Conservation (phyloP, 1,140 invertebrate genomes). For the Cydia strobilella region DNA sequence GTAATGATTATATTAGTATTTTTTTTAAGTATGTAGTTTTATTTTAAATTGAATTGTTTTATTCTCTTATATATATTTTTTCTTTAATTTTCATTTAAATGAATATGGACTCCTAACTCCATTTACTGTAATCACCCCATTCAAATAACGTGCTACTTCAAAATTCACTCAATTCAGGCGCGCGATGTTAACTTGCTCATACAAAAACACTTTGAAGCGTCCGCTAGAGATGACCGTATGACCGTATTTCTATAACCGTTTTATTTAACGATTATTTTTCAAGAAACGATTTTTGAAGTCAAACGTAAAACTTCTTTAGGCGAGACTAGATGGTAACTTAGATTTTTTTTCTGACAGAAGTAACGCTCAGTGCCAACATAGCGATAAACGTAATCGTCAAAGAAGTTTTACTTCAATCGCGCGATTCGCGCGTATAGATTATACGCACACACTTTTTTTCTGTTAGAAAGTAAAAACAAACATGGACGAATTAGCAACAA, state of each 20-base stretch:
- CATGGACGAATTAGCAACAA: no score
- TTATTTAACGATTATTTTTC: background rate
- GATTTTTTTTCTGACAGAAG: no score
- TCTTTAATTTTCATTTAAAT: background rate
- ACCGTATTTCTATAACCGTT: background rate
- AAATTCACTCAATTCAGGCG: background rate
- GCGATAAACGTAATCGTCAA: no score
- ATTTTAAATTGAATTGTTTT: no score
- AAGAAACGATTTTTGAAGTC: background rate
- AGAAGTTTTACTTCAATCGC: no score
- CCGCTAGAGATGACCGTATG: background rate
- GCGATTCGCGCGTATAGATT: no score
- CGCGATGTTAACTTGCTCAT: slow-evolving; percentile 3
- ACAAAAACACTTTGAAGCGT: background rate
- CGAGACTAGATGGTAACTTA: no score
- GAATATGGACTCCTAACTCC: background rate
- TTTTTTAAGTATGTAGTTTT: no score
- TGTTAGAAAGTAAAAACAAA: background rate
- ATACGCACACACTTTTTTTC: no score
- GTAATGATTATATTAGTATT: no score
- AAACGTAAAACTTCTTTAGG: no score
- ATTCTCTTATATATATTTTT: background rate
- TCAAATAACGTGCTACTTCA: background rate
- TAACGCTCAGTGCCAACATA: no score
- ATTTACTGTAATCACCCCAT: slow-evolving; percentile 1